A percentile compares a stretch with the other conserved stretches of the same genome.
phyloP scores from a whole-genome alignment of 2,797 vertebrate genomes.

The Galaxias olidus region DNA sequence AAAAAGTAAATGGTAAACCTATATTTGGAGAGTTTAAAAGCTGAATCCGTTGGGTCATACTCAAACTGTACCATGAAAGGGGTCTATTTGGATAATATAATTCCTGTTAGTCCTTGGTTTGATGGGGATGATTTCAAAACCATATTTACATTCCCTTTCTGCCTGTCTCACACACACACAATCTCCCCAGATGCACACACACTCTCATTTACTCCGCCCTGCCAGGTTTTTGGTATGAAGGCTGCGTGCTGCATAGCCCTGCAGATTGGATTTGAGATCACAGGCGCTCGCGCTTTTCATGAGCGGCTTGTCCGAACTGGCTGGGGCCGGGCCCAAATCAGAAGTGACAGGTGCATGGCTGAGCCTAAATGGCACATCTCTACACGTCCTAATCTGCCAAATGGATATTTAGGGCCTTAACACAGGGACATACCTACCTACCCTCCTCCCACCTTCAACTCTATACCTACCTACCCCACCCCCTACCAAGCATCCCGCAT shows the following conservation, averaged over 20 bases:
- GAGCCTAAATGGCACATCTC: slow-evolving; percentile 24
- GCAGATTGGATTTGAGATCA: slow-evolving; percentile 59
- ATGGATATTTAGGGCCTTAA: slow-evolving; percentile 25
- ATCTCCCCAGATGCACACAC: not conserved
- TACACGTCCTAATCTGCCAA: slow-evolving; percentile 19
- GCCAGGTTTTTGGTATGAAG: slow-evolving; percentile 15
- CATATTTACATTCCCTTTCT: not conserved
- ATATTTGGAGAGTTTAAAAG: too few species aligned
- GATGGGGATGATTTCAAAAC: not conserved
- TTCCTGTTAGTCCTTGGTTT: too few species aligned
- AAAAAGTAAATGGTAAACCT: too few species aligned
- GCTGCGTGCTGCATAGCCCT: slow-evolving; percentile 12
- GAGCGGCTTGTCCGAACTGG: slow-evolving; percentile 31
- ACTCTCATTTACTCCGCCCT: not conserved
- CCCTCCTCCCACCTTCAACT: too few species aligned
- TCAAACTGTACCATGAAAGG: too few species aligned
- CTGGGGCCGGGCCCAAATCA: slow-evolving; percentile 52
- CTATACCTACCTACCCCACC: too few species aligned
- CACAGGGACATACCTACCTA: too few species aligned
- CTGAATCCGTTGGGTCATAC: too few species aligned
- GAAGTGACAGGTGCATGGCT: slow-evolving; percentile 57
- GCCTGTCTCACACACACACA: not conserved
- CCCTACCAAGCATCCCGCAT: too few species aligned
- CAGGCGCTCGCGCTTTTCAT: slow-evolving; percentile 61
- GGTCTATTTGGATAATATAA: too few species aligned